A percentile compares a stretch with the other conserved stretches of the same genome.
Evolutionary conservation across 2,888 invertebrate species (phyloP).

Genomic region (Frankliniella fusca): DNA sequence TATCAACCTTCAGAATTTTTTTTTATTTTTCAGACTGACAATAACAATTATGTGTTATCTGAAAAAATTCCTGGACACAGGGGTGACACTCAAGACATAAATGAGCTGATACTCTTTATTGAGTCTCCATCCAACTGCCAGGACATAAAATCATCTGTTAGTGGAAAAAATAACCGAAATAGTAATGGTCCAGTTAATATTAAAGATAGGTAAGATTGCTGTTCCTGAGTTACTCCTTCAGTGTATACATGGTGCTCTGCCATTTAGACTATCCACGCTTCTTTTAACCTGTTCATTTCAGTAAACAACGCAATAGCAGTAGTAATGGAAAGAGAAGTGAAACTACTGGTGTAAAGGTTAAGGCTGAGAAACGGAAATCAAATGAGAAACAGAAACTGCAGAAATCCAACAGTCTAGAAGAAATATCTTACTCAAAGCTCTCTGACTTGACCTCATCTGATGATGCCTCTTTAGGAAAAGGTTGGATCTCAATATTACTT

Average conservation of each 20-base stretch:
- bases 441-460: constrained; percentile 60
- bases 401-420: constrained; percentile 75
- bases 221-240: neutral
- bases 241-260: neutral
- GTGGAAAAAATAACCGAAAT: constrained; percentile 43
- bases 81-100: constrained; percentile 66
- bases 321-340: constrained; percentile 10
- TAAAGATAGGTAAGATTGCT: constrained; percentile 33
- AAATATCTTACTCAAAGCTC: constrained; percentile 70
- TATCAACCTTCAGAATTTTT: neutral
- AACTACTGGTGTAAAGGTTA: neutral
- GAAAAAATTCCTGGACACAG: constrained; percentile 72
- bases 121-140: constrained; percentile 47
- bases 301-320: constrained; percentile 11
- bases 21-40: constrained; percentile 38
- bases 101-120: constrained; percentile 72
- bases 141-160: constrained; percentile 37
- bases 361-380: neutral
- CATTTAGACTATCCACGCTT: neutral
- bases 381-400: constrained; percentile 49
- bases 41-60: constrained; percentile 48
- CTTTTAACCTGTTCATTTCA: neutral
- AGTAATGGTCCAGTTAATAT: constrained; percentile 40
- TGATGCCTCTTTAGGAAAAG: constrained; percentile 33
- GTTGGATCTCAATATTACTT: neutral